A percentile compares a stretch with the other conserved stretches of the same genome.
phyloP scores from a whole-genome alignment of 2,888 invertebrate species.

The Drosophila barbarae region DNA sequence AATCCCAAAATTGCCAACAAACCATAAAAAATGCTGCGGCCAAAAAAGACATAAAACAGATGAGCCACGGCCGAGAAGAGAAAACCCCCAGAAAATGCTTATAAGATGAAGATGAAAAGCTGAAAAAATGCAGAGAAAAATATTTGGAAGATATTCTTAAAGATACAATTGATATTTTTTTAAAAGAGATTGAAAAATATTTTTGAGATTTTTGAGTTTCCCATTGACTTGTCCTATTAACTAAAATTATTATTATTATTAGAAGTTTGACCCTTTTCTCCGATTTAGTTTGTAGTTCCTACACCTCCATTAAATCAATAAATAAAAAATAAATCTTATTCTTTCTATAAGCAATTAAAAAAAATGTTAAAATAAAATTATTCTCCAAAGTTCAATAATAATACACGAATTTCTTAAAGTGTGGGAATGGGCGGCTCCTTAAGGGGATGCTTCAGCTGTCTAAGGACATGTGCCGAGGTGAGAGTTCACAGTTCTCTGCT shows the following conservation, averaged over 20 bases:
- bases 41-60: conserved; percentile 52
- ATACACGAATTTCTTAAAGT: conserved; percentile 1
- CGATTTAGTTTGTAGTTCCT: too few relatives aligned
- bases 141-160: not conserved
- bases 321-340: too few relatives aligned
- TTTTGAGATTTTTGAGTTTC: not conserved
- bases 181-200: not conserved
- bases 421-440: conserved; percentile 2
- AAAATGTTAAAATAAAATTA: not conserved
- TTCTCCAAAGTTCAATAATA: not conserved
- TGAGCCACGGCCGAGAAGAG: conserved; percentile 24
- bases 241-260: too few relatives aligned
- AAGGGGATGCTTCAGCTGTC: conserved; percentile 30
- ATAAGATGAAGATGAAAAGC: conserved; percentile 39
- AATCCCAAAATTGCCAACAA: conserved; percentile 62
- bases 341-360: not conserved
- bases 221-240: too few relatives aligned
- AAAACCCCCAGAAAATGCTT: conserved; percentile 36
- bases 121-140: conserved; percentile 9
- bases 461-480: conserved; percentile 43
- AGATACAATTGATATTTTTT: not conserved
- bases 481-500: conserved; percentile 46
- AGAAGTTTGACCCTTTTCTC: not conserved
- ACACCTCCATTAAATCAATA: too few relatives aligned
- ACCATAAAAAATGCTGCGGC: conserved; percentile 61